phyloP scores from a whole-genome alignment of 2,113 vertebrate genomes.

The Scortum barcoo region DNA sequence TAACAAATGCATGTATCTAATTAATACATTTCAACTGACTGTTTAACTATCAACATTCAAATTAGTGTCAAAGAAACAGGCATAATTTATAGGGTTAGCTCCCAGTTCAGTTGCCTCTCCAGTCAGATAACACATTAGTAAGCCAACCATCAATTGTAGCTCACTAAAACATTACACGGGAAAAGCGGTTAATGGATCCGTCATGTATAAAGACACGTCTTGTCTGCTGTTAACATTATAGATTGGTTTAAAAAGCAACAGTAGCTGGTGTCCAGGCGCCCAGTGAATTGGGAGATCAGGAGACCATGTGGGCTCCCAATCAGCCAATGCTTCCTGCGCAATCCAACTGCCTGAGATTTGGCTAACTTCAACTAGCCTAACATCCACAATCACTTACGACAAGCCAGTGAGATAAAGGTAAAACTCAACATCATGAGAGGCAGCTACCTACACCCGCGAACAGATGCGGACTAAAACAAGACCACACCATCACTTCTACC shows the following conservation, averaged over 20 bases:
- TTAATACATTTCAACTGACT: background rate
- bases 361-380: constrained; percentile 49
- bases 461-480: background rate
- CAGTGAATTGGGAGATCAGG: constrained; percentile 25
- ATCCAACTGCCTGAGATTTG: constrained; percentile 63
- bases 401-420: background rate
- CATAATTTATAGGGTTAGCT: background rate
- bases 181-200: background rate
- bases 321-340: constrained; percentile 73
- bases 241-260: background rate
- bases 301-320: constrained; percentile 73
- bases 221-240: background rate
- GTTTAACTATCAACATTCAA: background rate
- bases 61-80: background rate
- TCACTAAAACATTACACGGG: background rate
- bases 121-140: background rate
- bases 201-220: background rate
- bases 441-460: fast-evolving
- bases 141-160: no score
- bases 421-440: background rate
- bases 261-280: background rate
- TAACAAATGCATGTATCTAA: background rate
- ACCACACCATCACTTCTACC: background rate
- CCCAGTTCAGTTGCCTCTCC: background rate
- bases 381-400: background rate